These are phyloP conservation scores for Hydroisotoma schaefferi DNA, from an alignment of 2,888 invertebrate species.

Conservation along the genomic window DNA sequence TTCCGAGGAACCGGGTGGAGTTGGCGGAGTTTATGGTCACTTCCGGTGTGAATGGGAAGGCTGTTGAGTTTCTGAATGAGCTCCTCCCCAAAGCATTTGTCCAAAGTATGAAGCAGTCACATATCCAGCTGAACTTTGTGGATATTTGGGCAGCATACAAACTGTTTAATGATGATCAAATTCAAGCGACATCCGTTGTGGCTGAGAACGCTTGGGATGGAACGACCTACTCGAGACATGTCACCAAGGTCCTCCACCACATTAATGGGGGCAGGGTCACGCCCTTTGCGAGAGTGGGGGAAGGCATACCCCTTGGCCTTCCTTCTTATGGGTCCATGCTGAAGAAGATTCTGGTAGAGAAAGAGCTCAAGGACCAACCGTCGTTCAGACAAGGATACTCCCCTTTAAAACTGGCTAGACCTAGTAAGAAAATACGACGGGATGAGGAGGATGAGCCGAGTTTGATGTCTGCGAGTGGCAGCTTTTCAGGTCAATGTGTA, in stretches of 20 bases:
- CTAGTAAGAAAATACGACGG: no score
- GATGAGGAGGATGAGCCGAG: no score
- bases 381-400: no score
- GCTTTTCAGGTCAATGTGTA: no score
- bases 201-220: conserved; percentile 15
- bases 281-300: background rate
- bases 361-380: no score
- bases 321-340: background rate
- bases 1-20: conserved; percentile 34
- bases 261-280: conserved; percentile 33
- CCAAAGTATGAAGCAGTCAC: conserved; percentile 29
- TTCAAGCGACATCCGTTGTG: background rate
- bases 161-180: background rate
- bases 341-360: no score
- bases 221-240: conserved; percentile 18
- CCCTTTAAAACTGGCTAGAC: no score
- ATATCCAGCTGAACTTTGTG: conserved; percentile 40
- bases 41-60: no score
- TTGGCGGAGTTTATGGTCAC: no score
- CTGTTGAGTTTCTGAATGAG: conserved; percentile 33
- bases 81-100: conserved; percentile 37
- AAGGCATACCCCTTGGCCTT: background rate
- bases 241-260: conserved; percentile 35
- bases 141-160: conserved; percentile 26
- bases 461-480: no score